Base-by-base conservation (phyloP, 1,140 invertebrate species). In the Atta cephalotes region DNA sequence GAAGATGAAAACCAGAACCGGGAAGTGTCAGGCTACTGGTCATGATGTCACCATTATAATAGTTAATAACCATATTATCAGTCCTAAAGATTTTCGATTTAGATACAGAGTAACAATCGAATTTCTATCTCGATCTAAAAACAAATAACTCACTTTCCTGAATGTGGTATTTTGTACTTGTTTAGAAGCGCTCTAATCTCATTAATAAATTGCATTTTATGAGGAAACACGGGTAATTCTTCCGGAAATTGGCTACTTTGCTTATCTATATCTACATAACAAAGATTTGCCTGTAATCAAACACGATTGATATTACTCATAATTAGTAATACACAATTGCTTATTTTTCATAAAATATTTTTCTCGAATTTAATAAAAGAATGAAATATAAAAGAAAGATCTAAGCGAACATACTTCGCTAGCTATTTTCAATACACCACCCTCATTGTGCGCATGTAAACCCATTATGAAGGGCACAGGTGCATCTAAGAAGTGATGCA, bases 391-490 rank as follows among this genome's bases (percentile, higher is more conserved):
- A 1, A 60, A 39, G 3, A 6, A 7, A 21, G 49, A 66, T 65
- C 0, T 56, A 45, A 16, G 7, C 49, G 63, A 10, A 88, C 95
- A 92, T 89, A 97, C 96, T 95, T 97, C 96, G 93, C 95, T 97
- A 72, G 95, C 95, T 71, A 97, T 96, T 90, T 97, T 96, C 14
- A 96, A 95, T 65, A 95, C 93, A 93, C 97, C 95, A 4, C 95
- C 94, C 80, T 96, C 96, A 87, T 94, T 96, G 85, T 95, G 95
- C 53, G 95, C 95, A 89, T 97, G 96, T n/a, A 97, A 90, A 14
- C 99, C 99, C 99, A 99, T 99, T 78, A 99, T 97, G 95, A 99
- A 99, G 21, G 99, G 99, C 45, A 99, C 99, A 0, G 99, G 99
- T 14, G 99, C 99, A 96, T 99, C 99, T 16, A 99, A 96, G 95